Evolutionary conservation across 1,140 invertebrate species (phyloP).

Genomic region (Caenorhabditis inopinata): DNA sequence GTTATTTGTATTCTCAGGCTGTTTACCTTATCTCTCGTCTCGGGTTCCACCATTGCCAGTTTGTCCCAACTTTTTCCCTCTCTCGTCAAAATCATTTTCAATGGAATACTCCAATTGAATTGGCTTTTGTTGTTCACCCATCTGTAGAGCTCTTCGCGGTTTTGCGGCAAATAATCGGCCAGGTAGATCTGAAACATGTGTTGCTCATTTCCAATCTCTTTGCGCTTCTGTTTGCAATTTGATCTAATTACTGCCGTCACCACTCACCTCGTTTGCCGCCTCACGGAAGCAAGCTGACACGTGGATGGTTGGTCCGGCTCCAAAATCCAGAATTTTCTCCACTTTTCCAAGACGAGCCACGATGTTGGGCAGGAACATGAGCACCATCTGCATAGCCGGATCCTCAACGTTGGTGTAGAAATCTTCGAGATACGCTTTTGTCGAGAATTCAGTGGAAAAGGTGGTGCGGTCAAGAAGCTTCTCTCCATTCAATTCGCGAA

Average conservation of each 20-base stretch:
- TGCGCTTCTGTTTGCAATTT: conserved; percentile 11
- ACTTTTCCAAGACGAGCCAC: conserved; percentile 51
- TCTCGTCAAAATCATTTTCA: conserved; percentile 48
- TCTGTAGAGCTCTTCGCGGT: conserved; percentile 54
- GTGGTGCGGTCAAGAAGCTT: conserved; percentile 38
- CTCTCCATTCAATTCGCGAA: conserved; percentile 18
- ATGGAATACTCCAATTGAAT: conserved; percentile 56
- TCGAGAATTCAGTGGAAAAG: conserved; percentile 54
- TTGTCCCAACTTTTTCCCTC: conserved; percentile 21
- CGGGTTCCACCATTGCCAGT: neutral
- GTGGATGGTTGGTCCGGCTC: conserved; percentile 63
- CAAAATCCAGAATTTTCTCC: conserved; percentile 59
- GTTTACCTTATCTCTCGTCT: conserved; percentile 28
- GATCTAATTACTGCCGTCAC: neutral
- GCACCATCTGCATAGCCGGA: conserved; percentile 63
- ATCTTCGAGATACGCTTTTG: conserved; percentile 60
- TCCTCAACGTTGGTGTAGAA: conserved; percentile 62
- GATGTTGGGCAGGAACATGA: conserved; percentile 59
- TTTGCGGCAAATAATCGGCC: conserved; percentile 63
- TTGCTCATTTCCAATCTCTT: neutral
- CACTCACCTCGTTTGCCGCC: conserved; percentile 53
- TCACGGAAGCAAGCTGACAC: conserved; percentile 61
- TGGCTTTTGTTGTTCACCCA: conserved; percentile 51
- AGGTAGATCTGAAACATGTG: conserved; percentile 55
- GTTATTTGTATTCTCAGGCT: no score